Evolutionary conservation across 2,888 invertebrate genomes (phyloP).

Genomic region (Melinaea menophilus): DNA sequence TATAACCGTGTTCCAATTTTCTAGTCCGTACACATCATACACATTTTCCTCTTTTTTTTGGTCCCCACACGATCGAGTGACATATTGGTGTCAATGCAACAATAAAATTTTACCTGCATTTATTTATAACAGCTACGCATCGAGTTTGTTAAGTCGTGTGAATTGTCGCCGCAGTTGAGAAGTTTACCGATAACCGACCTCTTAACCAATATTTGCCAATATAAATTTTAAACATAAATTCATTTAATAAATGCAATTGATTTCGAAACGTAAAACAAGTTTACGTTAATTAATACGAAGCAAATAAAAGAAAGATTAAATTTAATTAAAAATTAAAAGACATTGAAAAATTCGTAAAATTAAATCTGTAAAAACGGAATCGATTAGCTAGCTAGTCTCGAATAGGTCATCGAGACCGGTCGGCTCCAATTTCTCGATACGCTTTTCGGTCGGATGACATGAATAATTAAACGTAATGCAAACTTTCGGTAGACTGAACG

Average conservation of each 20-base stretch:
- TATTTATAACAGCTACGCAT: slow-evolving; percentile 52
- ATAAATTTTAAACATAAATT: slow-evolving; percentile 41
- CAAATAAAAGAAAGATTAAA: slow-evolving; percentile 36
- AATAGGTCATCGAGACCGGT: slow-evolving; percentile 57
- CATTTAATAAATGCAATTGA: slow-evolving; percentile 50
- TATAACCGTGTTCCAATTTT: slow-evolving; percentile 66
- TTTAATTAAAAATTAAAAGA: not conserved
- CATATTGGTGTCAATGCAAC: slow-evolving; percentile 71
- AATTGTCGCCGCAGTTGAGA: slow-evolving; percentile 40
- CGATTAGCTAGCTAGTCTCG: slow-evolving; percentile 49
- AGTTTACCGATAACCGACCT: slow-evolving; percentile 67
- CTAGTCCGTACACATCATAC: slow-evolving; percentile 52
- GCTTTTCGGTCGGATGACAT: slow-evolving; percentile 56
- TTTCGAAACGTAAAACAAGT: slow-evolving; percentile 38
- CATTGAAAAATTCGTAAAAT: slow-evolving; percentile 47
- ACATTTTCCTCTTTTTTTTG: slow-evolving; percentile 59
- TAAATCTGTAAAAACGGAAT: slow-evolving; percentile 58
- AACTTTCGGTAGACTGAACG: slow-evolving; percentile 40
- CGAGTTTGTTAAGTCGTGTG: slow-evolving; percentile 45
- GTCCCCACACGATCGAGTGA: slow-evolving; percentile 48
- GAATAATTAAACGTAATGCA: slow-evolving; percentile 55
- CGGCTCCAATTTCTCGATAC: slow-evolving; percentile 50
- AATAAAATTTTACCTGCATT: slow-evolving; percentile 68
- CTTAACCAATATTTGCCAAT: slow-evolving; percentile 64
- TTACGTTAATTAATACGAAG: slow-evolving; percentile 40